Base-by-base conservation (phyloP, 2,797 vertebrate species). In the Notamacropus eugenii region DNA sequence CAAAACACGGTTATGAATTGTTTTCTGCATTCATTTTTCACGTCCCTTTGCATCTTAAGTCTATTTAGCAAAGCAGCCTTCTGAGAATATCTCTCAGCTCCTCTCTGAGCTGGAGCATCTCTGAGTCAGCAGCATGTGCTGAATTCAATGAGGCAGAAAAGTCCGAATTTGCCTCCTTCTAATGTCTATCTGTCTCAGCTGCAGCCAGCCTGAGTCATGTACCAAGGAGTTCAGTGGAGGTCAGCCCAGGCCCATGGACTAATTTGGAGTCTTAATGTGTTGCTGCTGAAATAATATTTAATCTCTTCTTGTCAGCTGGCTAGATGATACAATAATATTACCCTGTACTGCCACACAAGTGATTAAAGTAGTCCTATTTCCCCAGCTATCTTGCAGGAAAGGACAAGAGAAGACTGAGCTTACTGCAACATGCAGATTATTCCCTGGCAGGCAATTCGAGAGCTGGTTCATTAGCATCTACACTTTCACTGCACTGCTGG, bases 121-220 rank as follows among this genome's bases (percentile, higher is more conserved):
- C 96, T 91, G 67, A 94, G 91, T 10, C 31, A 93, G 28, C 46
- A 93, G 54, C 62, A n/a, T 82, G 62, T 67, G 95, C 90, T 93
- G 94, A 95, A 95, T 95, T 97, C 96, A 96, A 91, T 0, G 46
- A 98, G 93, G 97, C 95, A 96, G 96, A 98, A 98, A 97, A 87
- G 34, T 90, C 0, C 0, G 34, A 91, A 56, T 59, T 92, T 93
- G 90, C 94, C 90, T 93, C 94, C 97, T 93, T 95, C 93, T 93
- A 94, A 91, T 93, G 50, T 34, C 34, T 91, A 91, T 95, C 91
- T 6, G 28, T 94, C 95, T 97, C 94, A 95, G 94, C 95, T 92
- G 67, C 90, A 96, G 94, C 62, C 97, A 97, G 96, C 54, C 62
- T 95, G 97, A 97, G 93, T 98, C 96, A 93, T 46, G 28, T 0